Percentiles rank a stretch among this genome's conserved stretches.
Evolutionary conservation across 64 coral and sea anemone genomes (phyloP).

Genomic region (Stichodactyla helianthus): DNA sequence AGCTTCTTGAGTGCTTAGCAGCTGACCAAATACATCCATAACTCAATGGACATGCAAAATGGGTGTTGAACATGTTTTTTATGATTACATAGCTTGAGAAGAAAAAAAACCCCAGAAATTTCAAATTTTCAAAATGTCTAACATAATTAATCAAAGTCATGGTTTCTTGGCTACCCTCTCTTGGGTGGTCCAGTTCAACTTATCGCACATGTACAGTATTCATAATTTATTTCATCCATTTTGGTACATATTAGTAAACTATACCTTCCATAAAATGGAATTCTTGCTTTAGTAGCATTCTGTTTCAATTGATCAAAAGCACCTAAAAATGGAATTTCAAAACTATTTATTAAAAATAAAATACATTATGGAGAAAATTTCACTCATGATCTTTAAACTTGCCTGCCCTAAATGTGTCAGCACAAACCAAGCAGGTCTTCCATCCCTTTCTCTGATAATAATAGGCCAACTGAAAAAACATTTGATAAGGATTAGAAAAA

Average conservation of each 20-base stretch:
- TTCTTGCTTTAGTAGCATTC: conserved; percentile 97
- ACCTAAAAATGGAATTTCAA: conserved; percentile 24
- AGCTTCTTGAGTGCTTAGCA: too few relatives aligned
- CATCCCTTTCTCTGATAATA: conserved; percentile 95
- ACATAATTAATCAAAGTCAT: too few relatives aligned
- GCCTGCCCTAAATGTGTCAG: conserved; percentile 98
- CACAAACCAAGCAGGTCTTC: conserved; percentile 98
- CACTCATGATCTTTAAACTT: not conserved
- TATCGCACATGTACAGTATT: too few relatives aligned
- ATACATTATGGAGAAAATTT: not conserved
- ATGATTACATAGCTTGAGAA: too few relatives aligned
- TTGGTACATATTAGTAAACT: not conserved
- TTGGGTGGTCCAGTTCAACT: too few relatives aligned
- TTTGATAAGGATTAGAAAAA: not conserved
- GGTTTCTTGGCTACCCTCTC: too few relatives aligned
- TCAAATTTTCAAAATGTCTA: too few relatives aligned
- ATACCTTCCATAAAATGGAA: conserved; percentile 99
- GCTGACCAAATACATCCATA: too few relatives aligned
- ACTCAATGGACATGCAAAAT: too few relatives aligned
- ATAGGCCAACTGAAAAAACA: conserved; percentile 77
- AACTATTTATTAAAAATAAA: not conserved
- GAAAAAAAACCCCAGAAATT: too few relatives aligned
- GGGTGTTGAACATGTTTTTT: too few relatives aligned
- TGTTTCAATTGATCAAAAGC: conserved; percentile 99
- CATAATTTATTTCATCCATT: too few relatives aligned